phyloP scores from a whole-genome alignment of 1,140 invertebrate genomes.

The Ptiloglossa arizonensis region DNA sequence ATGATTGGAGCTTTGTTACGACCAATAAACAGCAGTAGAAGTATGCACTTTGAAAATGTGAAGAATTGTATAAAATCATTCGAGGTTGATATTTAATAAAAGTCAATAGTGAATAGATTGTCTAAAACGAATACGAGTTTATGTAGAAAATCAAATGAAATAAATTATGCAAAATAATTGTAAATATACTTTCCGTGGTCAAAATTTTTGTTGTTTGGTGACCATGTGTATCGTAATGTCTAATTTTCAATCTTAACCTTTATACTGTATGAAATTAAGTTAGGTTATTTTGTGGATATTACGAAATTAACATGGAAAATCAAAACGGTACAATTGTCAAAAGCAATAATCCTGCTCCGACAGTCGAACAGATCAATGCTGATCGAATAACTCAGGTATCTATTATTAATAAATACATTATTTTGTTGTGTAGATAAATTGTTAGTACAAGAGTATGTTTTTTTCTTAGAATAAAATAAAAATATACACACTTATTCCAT shows the following conservation, averaged over 20 bases:
- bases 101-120: not conserved
- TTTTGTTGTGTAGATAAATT: not conserved
- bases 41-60: too few species aligned
- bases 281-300: conserved; percentile 17
- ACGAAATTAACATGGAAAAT: conserved; percentile 69
- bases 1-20: not conserved
- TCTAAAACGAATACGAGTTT: not conserved
- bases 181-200: not conserved
- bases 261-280: not conserved
- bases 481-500: not conserved
- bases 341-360: conserved; percentile 86
- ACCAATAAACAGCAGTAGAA: not conserved
- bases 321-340: conserved; percentile 72
- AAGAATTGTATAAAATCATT: not conserved
- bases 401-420: not conserved
- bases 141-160: not conserved
- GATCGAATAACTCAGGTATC: conserved; percentile 90
- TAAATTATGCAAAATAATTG: not conserved
- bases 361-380: conserved; percentile 92
- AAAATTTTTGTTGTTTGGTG: not conserved
- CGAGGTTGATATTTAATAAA: not conserved
- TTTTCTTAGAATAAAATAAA: not conserved
- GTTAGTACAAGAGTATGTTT: not conserved
- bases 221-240: not conserved
- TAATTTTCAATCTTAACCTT: not conserved